Evolutionary conservation across 2,888 invertebrate species (phyloP).

Genomic region (Aplocera efformata): DNA sequence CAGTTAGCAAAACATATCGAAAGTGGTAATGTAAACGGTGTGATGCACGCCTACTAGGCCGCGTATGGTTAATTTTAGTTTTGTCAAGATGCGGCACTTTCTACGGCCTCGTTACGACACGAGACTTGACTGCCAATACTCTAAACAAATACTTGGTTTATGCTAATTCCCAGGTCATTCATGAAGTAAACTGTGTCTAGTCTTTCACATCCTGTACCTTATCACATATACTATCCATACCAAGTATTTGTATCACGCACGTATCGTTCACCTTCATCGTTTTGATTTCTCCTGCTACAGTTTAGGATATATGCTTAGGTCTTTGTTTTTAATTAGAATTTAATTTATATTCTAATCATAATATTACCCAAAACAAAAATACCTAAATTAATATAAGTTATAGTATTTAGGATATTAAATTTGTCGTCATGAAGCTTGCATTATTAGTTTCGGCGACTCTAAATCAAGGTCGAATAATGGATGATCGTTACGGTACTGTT

Average conservation of each 20-base stretch:
- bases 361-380: too few species aligned
- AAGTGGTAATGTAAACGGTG: constrained; percentile 52
- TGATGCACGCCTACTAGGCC: constrained; percentile 51
- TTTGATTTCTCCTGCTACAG: constrained; percentile 25
- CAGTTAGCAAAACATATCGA: constrained; percentile 40
- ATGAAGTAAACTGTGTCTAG: constrained; percentile 38
- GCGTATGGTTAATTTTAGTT: constrained; percentile 63
- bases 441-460: constrained; percentile 34
- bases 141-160: constrained; percentile 50
- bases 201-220: constrained; percentile 28
- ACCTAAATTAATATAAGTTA: too few species aligned
- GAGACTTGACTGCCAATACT: constrained; percentile 55
- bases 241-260: too few species aligned
- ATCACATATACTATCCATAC: background rate
- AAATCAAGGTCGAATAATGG: constrained; percentile 53
- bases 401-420: too few species aligned
- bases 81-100: constrained; percentile 67
- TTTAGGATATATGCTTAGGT: too few species aligned
- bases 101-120: constrained; percentile 59
- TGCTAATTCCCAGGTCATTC: constrained; percentile 50
- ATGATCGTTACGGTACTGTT: constrained; percentile 40
- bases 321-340: too few species aligned
- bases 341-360: too few species aligned
- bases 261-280: constrained; percentile 5
- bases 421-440: too few species aligned